These are phyloP conservation scores for Eulemur mongoz DNA, from an alignment of 2,797 vertebrate genomes.

Conservation along the genomic window DNA sequence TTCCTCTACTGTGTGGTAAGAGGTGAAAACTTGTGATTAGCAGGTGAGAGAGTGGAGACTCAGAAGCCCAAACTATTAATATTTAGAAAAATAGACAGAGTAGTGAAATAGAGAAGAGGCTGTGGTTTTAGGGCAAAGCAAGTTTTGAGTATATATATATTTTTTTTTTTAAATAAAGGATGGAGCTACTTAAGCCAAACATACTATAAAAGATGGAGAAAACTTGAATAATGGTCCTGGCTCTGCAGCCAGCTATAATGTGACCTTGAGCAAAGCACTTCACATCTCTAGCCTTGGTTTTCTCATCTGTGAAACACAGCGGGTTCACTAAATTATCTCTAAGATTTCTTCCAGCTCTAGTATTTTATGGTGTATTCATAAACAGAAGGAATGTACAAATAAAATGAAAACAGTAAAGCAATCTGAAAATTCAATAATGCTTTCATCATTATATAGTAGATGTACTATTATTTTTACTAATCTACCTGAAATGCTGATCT, in stretches of 20 bases:
- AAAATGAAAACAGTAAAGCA: not conserved
- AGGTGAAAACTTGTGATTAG: not conserved
- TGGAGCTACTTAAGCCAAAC: not conserved
- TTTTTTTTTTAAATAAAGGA: not conserved
- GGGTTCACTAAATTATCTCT: not conserved
- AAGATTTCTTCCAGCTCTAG: not conserved
- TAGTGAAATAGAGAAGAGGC: not conserved
- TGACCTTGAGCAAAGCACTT: not conserved
- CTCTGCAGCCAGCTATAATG: not conserved
- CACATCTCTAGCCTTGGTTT: not conserved
- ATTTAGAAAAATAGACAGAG: not conserved
- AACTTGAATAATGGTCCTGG: not conserved
- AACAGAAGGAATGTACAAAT: not conserved
- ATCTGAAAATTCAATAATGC: not conserved
- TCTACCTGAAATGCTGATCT: not conserved
- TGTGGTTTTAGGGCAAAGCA: not conserved
- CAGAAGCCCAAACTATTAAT: not conserved
- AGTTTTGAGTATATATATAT: not conserved
- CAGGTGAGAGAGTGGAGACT: not conserved
- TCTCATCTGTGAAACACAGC: slow-evolving; percentile 18
- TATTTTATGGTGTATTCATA: not conserved
- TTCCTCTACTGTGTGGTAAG: not conserved
- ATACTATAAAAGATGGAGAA: not conserved
- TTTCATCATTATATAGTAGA: not conserved
- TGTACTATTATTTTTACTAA: slow-evolving; percentile 32